Base-by-base conservation (phyloP, 2,113 vertebrate species). In the Quiscalus mexicanus region DNA sequence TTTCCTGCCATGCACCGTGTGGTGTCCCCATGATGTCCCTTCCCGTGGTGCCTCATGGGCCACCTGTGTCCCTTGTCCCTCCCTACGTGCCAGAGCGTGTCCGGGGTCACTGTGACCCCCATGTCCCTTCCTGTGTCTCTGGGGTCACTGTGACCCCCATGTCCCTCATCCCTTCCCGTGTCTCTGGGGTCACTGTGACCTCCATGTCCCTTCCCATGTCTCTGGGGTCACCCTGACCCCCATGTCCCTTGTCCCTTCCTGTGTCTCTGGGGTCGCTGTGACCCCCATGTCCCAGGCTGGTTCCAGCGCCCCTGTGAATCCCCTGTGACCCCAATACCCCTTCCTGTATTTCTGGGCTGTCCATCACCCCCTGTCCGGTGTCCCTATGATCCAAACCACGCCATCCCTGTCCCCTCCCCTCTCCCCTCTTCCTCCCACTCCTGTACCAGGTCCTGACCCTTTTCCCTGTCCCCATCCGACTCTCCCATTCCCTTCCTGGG, bases 21-120 rank as follows among this genome's bases (percentile, higher is more conserved):
- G 12, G 60, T 44, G 33, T 47, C 33, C 17, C 39, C 15, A 0
- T 2, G 20, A 2, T 4, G 23, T 45, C 67, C n/a, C 55, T 42
- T 42, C 24, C 23, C 0, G 0, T 1, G 17, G 1, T 0, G 6
- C 11, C 3, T 0, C 2, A 1, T 6, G 44, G 23, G 21, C 19
- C 62, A 20, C 58, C 41, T 4, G 5, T 11, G 56, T 62, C 47
- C 28, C 58, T 3, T 11, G 33, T 28, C 27, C 69, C 11, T 7
- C 28, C 45, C 45, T 3, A 0, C 1, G 42, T 0, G 1, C 27
- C n/a, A 12, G 18, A 4, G 12, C 1, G 12, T 12, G 1, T 0
- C 25, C 2, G 37, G 44, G 62, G 11, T 50, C 37, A 0, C 53
- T 3, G 9, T 15, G 52, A 67, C 62, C 31, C 20, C 35, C 69